Conservation (phyloP, 1,140 invertebrate species). For the Hesperophylax magnus region DNA sequence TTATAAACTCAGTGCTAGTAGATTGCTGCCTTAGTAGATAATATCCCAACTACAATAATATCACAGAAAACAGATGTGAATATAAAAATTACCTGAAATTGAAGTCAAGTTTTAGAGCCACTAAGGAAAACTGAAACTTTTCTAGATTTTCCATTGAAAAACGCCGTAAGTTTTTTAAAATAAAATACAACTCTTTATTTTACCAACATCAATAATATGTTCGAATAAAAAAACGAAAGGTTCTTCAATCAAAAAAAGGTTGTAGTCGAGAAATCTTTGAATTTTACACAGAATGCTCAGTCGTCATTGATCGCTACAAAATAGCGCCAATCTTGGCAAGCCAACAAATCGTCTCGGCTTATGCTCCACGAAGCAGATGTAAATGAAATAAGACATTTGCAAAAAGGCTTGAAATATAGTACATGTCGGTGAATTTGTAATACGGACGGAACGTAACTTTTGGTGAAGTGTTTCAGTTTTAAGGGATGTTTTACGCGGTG, state of each 20-base stretch:
- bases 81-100: no score
- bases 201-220: no score
- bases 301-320: conserved; percentile 31
- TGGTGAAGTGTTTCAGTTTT: neutral
- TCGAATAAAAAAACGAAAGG: neutral
- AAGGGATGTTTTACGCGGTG: neutral
- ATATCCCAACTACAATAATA: conserved; percentile 5
- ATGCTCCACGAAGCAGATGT: conserved; percentile 2
- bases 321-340: conserved; percentile 41
- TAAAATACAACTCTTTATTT: no score
- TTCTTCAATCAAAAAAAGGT: conserved; percentile 3
- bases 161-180: no score
- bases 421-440: neutral
- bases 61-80: neutral
- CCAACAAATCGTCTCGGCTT: conserved; percentile 38
- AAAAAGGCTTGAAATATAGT: neutral
- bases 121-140: no score
- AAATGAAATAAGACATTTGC: neutral
- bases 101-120: no score
- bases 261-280: neutral
- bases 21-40: neutral
- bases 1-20: no score
- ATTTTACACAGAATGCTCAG: conserved; percentile 20
- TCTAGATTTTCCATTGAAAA: no score
- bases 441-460: neutral